Evolutionary conservation across 2,888 invertebrate species (phyloP).

Genomic region (Melanargia galathea): DNA sequence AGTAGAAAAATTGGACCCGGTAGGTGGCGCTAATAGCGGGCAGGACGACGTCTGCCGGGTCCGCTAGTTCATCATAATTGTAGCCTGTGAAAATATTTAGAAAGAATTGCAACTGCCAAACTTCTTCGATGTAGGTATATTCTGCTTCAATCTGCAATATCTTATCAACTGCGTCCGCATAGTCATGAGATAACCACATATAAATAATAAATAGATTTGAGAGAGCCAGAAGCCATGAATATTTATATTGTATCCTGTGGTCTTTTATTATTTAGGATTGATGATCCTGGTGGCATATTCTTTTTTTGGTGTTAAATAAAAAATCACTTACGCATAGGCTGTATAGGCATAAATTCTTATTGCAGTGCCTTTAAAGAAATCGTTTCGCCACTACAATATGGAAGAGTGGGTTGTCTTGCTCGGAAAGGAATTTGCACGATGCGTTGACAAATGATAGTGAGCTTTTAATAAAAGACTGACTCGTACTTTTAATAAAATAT

Average conservation of each 20-base stretch:
- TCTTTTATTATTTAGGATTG: background rate
- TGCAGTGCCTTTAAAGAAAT: slow-evolving; percentile 13
- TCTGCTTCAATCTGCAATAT: no score
- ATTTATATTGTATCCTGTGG: background rate
- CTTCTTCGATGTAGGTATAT: no score
- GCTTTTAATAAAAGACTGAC: slow-evolving; percentile 71
- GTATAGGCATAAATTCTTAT: slow-evolving; percentile 13
- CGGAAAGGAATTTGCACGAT: slow-evolving; percentile 74
- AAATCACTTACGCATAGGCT: background rate
- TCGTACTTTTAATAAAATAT: slow-evolving; percentile 33
- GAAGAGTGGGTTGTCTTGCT: slow-evolving; percentile 58
- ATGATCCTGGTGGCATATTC: background rate
- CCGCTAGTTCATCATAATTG: no score
- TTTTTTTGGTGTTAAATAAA: slow-evolving; percentile 1
- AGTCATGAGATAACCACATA: no score
- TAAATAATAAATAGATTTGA: background rate
- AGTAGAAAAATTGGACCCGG: no score
- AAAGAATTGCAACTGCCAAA: no score
- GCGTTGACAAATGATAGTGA: slow-evolving; percentile 77
- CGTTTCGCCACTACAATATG: slow-evolving; percentile 49
- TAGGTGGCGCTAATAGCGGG: no score
- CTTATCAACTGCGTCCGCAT: no score
- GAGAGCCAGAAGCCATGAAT: background rate
- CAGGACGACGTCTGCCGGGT: no score
- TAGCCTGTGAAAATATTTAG: no score